Evolutionary conservation across 2,888 invertebrate species (phyloP).

Genomic region (Lymantria dispar): DNA sequence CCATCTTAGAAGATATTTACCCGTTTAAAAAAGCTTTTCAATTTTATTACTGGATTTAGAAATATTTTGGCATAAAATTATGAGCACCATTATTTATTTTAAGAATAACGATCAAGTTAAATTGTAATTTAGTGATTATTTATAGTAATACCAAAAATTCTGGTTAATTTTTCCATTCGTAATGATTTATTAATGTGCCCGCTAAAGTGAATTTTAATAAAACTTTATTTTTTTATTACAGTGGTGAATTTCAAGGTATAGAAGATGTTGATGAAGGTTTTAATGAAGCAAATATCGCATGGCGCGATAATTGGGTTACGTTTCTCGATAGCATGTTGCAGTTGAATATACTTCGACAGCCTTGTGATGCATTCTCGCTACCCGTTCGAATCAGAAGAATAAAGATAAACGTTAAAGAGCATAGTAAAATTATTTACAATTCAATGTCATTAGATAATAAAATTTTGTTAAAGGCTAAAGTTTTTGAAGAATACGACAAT

Average conservation of each 20-base stretch:
- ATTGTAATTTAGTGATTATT: too few species aligned
- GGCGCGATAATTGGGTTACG: conserved; percentile 90
- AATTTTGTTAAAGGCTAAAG: not conserved
- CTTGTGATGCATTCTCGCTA: conserved; percentile 81
- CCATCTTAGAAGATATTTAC: too few species aligned
- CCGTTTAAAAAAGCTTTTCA: too few species aligned
- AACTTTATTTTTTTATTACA: conserved; percentile 18
- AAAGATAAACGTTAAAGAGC: conserved; percentile 29
- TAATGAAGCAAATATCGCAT: conserved; percentile 62
- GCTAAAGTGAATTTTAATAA: not conserved
- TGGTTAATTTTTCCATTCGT: too few species aligned
- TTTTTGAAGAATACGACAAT: not conserved
- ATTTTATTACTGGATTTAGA: too few species aligned
- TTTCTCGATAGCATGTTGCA: conserved; percentile 92
- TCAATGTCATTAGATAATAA: conserved; percentile 4
- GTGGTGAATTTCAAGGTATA: conserved; percentile 46
- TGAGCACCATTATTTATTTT: too few species aligned
- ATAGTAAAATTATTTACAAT: conserved; percentile 5
- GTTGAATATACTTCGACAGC: conserved; percentile 83
- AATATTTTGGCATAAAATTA: too few species aligned
- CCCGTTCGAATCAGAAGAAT: conserved; percentile 70
- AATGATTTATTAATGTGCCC: too few species aligned
- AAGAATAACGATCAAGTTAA: too few species aligned
- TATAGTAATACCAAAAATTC: too few species aligned
- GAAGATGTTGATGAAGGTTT: conserved; percentile 23